phyloP scores from a whole-genome alignment of 2,888 invertebrate species.

The Nasonovia ribisnigri region DNA sequence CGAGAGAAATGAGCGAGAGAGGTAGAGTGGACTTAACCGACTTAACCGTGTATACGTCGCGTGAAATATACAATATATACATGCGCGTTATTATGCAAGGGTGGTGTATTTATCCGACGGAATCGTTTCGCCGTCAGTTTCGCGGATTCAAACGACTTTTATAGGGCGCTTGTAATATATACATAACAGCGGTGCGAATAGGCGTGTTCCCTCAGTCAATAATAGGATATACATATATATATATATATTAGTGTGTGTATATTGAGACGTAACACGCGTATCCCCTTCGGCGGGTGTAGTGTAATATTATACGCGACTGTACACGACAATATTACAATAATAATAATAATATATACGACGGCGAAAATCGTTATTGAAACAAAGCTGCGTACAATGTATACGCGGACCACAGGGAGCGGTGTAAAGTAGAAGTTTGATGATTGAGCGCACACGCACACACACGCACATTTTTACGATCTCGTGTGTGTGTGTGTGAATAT shows the following conservation, averaged over 20 bases:
- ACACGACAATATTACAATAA: background rate
- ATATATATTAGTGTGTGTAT: too few species aligned
- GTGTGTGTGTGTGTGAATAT: conserved; percentile 19
- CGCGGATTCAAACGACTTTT: conserved; percentile 32
- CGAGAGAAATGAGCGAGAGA: background rate
- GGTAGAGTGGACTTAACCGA: background rate
- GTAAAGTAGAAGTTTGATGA: conserved; percentile 3
- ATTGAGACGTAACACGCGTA: conserved; percentile 3
- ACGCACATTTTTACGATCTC: background rate
- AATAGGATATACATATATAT: background rate
- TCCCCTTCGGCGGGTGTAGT: background rate
- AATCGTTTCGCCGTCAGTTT: conserved; percentile 3
- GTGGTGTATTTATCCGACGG: conserved; percentile 7
- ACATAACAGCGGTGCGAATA: conserved; percentile 4
- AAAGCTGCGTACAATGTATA: conserved; percentile 33
- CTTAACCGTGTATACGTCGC: background rate
- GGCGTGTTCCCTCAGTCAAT: conserved; percentile 33
- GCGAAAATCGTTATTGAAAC: conserved; percentile 61
- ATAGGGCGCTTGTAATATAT: background rate
- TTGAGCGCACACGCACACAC: background rate
- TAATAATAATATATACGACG: background rate
- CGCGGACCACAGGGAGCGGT: conserved; percentile 22
- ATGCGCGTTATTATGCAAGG: background rate
- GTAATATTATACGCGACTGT: background rate
- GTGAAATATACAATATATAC: background rate